Evolutionary conservation across 1,140 invertebrate genomes (phyloP).

Genomic region (Alviniconcha marisindica): DNA sequence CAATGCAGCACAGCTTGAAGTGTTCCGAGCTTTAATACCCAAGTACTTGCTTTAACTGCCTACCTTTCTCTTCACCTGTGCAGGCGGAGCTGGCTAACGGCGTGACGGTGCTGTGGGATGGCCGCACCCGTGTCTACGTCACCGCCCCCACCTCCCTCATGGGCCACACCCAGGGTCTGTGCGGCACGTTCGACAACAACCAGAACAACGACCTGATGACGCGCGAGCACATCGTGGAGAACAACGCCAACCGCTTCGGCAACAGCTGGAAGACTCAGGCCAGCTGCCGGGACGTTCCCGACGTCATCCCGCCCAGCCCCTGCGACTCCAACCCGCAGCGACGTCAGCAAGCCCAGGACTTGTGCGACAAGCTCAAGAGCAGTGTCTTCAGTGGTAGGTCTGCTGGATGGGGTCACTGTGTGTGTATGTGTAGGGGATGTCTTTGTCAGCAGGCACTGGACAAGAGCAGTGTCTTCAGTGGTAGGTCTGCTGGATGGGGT

Average conservation of each 20-base stretch:
- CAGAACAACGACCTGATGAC: conserved; percentile 93
- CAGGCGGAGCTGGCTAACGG: conserved; percentile 86
- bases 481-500: conserved; percentile 27
- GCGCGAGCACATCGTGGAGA: conserved; percentile 88
- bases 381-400: conserved; percentile 67
- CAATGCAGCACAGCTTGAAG: too few species aligned
- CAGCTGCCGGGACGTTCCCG: conserved; percentile 81
- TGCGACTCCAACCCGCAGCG: conserved; percentile 64
- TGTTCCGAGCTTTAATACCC: too few species aligned
- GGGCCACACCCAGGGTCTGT: conserved; percentile 84
- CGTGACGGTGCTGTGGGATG: conserved; percentile 85
- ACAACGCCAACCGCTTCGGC: conserved; percentile 85
- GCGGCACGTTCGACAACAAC: conserved; percentile 91
- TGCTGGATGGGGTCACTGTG: too few species aligned
- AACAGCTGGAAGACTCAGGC: conserved; percentile 92
- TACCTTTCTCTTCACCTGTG: too few species aligned
- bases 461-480: too few species aligned
- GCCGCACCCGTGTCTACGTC: conserved; percentile 84
- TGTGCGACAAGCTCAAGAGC: conserved; percentile 64
- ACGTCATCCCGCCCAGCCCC: conserved; percentile 53
- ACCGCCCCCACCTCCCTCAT: conserved; percentile 86
- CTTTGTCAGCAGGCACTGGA: too few species aligned
- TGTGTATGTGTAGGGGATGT: too few species aligned
- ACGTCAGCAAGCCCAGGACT: conserved; percentile 57
- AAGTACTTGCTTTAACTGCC: too few species aligned